Base-by-base conservation (phyloP, 1,140 invertebrate genomes). In the Magallana gigas region DNA sequence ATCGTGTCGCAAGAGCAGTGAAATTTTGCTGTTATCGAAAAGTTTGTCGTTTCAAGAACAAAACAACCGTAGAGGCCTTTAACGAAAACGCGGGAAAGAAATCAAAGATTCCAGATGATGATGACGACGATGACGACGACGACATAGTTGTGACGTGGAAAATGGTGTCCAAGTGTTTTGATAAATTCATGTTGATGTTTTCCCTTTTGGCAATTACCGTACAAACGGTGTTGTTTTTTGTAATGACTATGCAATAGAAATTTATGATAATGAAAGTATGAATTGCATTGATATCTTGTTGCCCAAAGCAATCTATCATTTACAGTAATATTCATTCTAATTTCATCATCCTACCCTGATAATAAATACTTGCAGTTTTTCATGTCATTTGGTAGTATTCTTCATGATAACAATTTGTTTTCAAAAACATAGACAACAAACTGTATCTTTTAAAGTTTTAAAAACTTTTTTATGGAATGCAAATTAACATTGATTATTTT, bases 161-260 rank as follows among this genome's bases (percentile, higher is more conserved):
- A 83, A 57, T 57, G 57, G 81, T 83, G 4, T 83, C 81, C 14
- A 83, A 57, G 7, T 83, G 48, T 57, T 58, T 83, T 16, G 81
- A 83, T 57, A 83, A 83, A 57, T 57, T 57, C 4, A 57, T 83
- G 48, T n/a, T 83, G 1, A 9, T 8, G 14, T n/a, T 57, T 58
- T 57, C n/a, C 18, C n/a, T 58, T 83, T 12, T 83, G 48, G 18
- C 16, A 18, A 57, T 83, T 8, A 57, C 57, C 18, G 0, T 18
- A 8, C 57, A n/a, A 8, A 83, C 81, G 16, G 57, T 57, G 48
- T 9, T 18, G 12, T 83, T 83, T 83, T 83, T 83, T 23, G 48
- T 58, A 6, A 9, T 58, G 16, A 83, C 81, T 5, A 83, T 83
- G 56, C 12, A 29, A 76, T 76, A 12, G 12, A 48, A 48, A 48